A percentile compares a stretch with the other conserved stretches of the same genome.
Conservation (phyloP, 37 sponge, comb jelly and placozoan genomes). For the Beroe forskalii region DNA sequence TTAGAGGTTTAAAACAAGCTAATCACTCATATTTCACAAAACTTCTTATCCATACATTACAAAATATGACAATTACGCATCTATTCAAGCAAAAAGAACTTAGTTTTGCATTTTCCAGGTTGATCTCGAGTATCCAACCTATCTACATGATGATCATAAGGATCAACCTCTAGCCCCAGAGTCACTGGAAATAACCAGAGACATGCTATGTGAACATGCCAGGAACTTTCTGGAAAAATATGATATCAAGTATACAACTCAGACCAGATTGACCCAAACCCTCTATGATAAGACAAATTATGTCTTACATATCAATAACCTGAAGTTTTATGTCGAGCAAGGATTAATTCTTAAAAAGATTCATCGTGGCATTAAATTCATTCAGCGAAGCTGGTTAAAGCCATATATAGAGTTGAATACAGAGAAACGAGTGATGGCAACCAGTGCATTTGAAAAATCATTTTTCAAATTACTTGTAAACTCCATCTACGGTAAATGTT, state of each 20-base stretch:
- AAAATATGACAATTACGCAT: not conserved
- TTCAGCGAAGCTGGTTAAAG: not conserved
- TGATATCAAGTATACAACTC: not conserved
- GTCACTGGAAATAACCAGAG: not conserved
- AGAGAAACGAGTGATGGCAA: not conserved
- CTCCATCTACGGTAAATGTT: not conserved
- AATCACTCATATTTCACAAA: too few species aligned
- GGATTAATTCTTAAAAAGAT: conserved; percentile 1
- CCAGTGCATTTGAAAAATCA: not conserved
- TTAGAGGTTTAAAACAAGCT: not conserved
- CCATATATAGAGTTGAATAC: not conserved
- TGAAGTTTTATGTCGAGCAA: not conserved
- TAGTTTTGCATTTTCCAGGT: not conserved
- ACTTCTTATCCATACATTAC: not conserved
- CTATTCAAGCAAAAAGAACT: not conserved
- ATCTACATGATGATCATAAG: not conserved
- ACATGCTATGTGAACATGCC: not conserved
- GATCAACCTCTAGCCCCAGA: not conserved
- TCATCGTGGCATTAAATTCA: not conserved
- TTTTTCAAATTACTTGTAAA: not conserved
- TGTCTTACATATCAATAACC: not conserved
- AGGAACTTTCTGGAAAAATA: not conserved
- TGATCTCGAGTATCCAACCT: not conserved
- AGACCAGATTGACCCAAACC: not conserved
- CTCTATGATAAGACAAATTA: not conserved